Evolutionary conservation across 2,113 vertebrate genomes (phyloP).

Genomic region (Archocentrus centrarchus): DNA sequence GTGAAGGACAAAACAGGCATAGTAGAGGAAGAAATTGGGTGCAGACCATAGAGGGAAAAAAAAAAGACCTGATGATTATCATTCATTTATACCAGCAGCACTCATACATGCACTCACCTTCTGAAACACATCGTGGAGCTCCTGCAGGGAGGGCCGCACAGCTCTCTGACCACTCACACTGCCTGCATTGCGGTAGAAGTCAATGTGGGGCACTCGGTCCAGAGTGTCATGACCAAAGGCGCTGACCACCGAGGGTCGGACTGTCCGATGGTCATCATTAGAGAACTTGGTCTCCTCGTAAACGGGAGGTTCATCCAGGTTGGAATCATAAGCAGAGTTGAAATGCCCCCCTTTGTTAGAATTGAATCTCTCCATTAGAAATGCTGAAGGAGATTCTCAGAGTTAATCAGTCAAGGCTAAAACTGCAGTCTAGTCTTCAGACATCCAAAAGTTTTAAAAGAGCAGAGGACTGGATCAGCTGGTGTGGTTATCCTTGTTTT

Average conservation of each 20-base stretch:
- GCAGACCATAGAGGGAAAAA: background rate
- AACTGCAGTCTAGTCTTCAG: slow-evolving; percentile 29
- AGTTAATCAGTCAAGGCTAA: slow-evolving; percentile 29
- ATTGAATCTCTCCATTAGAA: slow-evolving; percentile 71
- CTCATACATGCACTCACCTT: slow-evolving; percentile 84
- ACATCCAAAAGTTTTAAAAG: slow-evolving; percentile 41
- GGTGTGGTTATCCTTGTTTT: slow-evolving; percentile 29
- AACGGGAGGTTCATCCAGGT: slow-evolving; percentile 83
- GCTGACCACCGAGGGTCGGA: slow-evolving; percentile 84
- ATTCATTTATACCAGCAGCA: background rate
- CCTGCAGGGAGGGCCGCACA: slow-evolving; percentile 90
- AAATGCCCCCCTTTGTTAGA: slow-evolving; percentile 60
- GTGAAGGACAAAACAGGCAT: slow-evolving; percentile 15
- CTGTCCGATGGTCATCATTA: slow-evolving; percentile 79
- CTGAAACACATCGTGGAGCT: slow-evolving; percentile 93
- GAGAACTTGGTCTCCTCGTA: slow-evolving; percentile 87
- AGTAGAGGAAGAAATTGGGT: background rate
- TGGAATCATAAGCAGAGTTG: slow-evolving; percentile 71
- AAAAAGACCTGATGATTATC: background rate
- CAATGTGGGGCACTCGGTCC: slow-evolving; percentile 92
- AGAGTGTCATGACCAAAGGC: slow-evolving; percentile 96
- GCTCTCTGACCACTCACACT: slow-evolving; percentile 91
- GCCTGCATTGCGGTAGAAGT: slow-evolving; percentile 95
- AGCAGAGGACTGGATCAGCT: background rate
- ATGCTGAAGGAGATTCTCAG: slow-evolving; percentile 32